Conservation (phyloP, 2,113 vertebrate genomes). For the Microcebus tavaratra region DNA sequence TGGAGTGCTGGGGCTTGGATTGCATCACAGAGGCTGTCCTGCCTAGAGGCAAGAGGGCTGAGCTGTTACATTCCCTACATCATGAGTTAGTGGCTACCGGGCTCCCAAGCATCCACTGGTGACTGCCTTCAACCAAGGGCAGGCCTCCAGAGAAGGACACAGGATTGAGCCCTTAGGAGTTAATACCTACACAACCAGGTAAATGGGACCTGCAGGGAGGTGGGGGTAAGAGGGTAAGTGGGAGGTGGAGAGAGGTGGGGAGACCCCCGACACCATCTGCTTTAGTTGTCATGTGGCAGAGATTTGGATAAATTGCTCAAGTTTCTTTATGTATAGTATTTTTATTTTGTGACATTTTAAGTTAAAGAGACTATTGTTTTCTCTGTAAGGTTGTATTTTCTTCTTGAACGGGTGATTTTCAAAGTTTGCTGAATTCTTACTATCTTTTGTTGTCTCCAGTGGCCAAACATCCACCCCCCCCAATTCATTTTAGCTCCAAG, state of each 20-base stretch:
- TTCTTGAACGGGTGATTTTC: slow-evolving; percentile 25
- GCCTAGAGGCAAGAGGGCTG: not conserved
- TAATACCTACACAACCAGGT: not conserved
- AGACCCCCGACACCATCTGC: not conserved
- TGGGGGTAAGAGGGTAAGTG: not conserved
- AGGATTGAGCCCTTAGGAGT: not conserved
- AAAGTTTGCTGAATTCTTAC: not conserved
- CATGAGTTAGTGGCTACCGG: not conserved
- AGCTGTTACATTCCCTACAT: not conserved
- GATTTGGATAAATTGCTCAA: not conserved
- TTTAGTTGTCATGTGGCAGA: not conserved
- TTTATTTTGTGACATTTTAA: not conserved
- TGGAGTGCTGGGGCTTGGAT: not conserved
- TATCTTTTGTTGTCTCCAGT: not conserved
- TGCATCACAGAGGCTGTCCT: not conserved
- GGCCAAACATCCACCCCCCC: not conserved
- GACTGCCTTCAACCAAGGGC: not conserved
- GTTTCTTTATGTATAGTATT: not conserved
- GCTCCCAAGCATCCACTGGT: not conserved
- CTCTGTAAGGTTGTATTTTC: not conserved
- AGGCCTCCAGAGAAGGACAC: not conserved
- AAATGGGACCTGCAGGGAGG: not conserved
- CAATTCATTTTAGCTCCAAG: not conserved
- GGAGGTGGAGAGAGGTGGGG: not conserved
- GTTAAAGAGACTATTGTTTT: not conserved